These are phyloP conservation scores for Epizoanthus illoricatus DNA, from an alignment of 92 coral and sea anemone species.

Conservation along the genomic window DNA sequence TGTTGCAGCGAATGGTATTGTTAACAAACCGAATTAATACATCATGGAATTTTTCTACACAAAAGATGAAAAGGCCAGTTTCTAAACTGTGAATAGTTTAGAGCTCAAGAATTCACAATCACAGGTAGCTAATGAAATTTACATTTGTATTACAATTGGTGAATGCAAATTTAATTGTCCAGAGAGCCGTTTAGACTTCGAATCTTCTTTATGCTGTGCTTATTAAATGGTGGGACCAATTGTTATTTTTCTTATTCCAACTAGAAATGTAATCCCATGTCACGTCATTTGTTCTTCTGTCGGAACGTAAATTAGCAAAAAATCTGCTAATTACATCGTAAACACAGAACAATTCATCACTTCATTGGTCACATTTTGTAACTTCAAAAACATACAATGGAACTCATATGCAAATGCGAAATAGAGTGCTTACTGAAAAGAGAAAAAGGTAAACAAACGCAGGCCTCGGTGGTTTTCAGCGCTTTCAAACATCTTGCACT, in stretches of 20 bases:
- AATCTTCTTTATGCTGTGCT: background rate
- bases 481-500: background rate
- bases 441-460: background rate
- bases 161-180: slow-evolving; percentile 30
- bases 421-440: background rate
- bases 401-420: background rate
- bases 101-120: slow-evolving; percentile 12
- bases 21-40: no score
- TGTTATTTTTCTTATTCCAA: no score
- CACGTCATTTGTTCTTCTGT: slow-evolving; percentile 7
- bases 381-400: background rate
- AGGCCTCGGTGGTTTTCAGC: background rate
- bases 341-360: slow-evolving; percentile 30
- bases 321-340: slow-evolving; percentile 8
- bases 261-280: background rate
- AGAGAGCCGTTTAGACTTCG: background rate
- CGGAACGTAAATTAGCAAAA: background rate
- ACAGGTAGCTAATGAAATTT: slow-evolving; percentile 19
- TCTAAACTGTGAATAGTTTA: slow-evolving; percentile 9
- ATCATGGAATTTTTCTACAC: no score
- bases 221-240: no score
- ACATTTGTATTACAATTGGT: slow-evolving; percentile 20
- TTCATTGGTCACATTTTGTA: background rate
- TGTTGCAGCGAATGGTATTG: no score
- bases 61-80: background rate